Evolutionary conservation across 2,797 vertebrate genomes (phyloP), one percentile per base, ranked within the genome.

Genomic region (Spinus pinus): DNA sequence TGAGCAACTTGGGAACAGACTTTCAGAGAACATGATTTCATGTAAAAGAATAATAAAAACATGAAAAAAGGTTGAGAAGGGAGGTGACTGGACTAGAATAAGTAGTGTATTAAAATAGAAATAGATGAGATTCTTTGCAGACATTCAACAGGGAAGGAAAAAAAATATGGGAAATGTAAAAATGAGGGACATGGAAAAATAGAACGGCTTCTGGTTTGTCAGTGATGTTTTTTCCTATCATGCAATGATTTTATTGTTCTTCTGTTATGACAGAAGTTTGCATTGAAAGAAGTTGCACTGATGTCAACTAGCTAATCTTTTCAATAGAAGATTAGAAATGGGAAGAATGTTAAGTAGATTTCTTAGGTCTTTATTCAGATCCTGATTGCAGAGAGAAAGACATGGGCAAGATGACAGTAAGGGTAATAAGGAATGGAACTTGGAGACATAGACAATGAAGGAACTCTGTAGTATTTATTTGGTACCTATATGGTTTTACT

Each of bases 1-100:
- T 82, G 53, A 83, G 53, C 53, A 95, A 2, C 81, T 67, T 82
- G 93, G 74, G 88, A 94, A 80, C 21, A 67, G 51, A 78, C 3
- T 93, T 92, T 82, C 60, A 74, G 53, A 74, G 28, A 91, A 89
- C 61, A 50, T 41, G 47, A 92, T 89, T 89, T 87, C 49, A 58
- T 69, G 25, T 70, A 78, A 74, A 84, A 65, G 37, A 82, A 65
- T 79, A 96, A 95, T 91, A 95, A 96, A 82, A 60, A 72, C 51
- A 67, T 46, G 64, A 94, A 87, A 81, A 96, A 91, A 79, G 39
- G 9, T 42, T 67, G 71, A 81, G 47, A 71, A 90, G 37, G 30
- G 46, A 93, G 30, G 39, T 75, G 60, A 64, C 23, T 53, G 30
- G 16, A 71, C 33, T 90, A 46, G 20, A 91, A 85, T 79, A 46